Evolutionary conservation across 2,888 invertebrate species (phyloP).

Genomic region (Clanis bilineata): DNA sequence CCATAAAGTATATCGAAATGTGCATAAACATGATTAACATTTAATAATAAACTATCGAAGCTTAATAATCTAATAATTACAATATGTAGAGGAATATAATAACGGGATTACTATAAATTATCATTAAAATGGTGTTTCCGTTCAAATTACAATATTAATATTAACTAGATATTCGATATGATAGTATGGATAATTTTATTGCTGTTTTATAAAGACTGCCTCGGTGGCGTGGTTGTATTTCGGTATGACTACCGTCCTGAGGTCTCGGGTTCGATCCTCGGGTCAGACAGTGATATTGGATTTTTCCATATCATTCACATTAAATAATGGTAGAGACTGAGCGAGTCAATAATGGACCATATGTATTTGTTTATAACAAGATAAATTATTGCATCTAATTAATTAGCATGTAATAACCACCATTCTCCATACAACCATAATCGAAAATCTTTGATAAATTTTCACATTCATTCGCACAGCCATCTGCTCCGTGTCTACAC

Average conservation of each 20-base stretch:
- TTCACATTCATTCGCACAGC: neutral
- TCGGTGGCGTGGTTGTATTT: neutral
- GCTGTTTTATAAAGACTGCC: neutral
- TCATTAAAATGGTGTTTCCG: slow-evolving; percentile 10
- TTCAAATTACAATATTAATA: slow-evolving; percentile 1
- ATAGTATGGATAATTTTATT: neutral
- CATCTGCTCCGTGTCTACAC: slow-evolving; percentile 1
- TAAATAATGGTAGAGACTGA: too few relatives aligned
- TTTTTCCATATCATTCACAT: too few relatives aligned
- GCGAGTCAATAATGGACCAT: too few relatives aligned
- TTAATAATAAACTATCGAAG: slow-evolving; percentile 46
- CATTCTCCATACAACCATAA: neutral
- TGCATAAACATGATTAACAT: slow-evolving; percentile 50
- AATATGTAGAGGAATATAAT: slow-evolving; percentile 18
- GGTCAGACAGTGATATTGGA: too few relatives aligned
- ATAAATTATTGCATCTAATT: too few relatives aligned
- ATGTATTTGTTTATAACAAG: too few relatives aligned
- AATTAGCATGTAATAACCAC: too few relatives aligned
- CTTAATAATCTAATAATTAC: slow-evolving; percentile 35
- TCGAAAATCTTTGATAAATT: neutral
- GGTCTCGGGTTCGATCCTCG: too few relatives aligned
- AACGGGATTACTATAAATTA: slow-evolving; percentile 10
- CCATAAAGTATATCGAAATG: slow-evolving; percentile 56
- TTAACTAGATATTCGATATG: neutral
- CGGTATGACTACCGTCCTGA: too few relatives aligned